A percentile compares a stretch with the other conserved stretches of the same genome.
phyloP scores from a whole-genome alignment of 2,113 vertebrate species.

The Spheniscus mendiculus region DNA sequence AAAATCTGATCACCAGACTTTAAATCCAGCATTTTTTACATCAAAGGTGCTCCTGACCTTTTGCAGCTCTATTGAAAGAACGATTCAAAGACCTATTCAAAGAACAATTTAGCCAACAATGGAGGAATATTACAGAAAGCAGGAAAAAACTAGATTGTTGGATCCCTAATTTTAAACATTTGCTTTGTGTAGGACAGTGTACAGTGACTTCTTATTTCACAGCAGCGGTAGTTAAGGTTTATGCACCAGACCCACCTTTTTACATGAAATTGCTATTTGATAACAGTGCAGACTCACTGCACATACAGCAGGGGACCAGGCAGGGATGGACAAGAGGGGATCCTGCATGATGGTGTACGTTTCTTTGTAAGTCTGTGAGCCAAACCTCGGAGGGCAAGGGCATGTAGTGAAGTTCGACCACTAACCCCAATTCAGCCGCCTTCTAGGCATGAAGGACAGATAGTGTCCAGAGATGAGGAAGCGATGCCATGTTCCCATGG shows the following conservation, averaged over 20 bases:
- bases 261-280: neutral
- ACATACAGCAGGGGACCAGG: neutral
- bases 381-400: neutral
- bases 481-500: neutral
- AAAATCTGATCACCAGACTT: neutral
- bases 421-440: neutral
- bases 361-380: neutral
- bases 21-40: neutral
- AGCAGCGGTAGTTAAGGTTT: neutral
- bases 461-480: neutral
- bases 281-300: neutral
- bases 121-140: neutral
- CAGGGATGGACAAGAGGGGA: neutral
- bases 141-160: neutral
- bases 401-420: neutral
- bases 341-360: neutral
- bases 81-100: neutral
- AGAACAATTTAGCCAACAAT: neutral
- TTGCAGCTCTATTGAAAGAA: neutral
- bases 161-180: neutral
- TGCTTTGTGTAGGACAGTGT: neutral
- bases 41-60: neutral
- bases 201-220: neutral
- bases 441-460: neutral
- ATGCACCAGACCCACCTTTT: neutral